phyloP scores from a whole-genome alignment of 2,888 invertebrate genomes.

The Bugulina stolonifera region DNA sequence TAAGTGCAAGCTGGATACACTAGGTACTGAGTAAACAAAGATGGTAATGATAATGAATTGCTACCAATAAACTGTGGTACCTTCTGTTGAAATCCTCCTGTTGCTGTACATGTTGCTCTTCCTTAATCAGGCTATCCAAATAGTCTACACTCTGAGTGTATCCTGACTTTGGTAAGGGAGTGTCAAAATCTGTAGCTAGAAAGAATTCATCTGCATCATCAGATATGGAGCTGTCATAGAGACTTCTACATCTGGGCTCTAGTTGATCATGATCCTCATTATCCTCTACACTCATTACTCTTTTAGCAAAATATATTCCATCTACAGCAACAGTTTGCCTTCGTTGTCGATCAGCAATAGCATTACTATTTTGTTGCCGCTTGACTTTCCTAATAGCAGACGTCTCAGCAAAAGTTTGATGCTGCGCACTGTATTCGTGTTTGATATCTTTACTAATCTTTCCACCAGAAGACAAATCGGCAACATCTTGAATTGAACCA shows the following conservation, averaged over 20 bases:
- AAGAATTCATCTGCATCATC: constrained; percentile 3
- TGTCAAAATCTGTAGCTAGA: constrained; percentile 12
- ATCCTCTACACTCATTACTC: constrained; percentile 21
- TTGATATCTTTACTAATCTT: background rate
- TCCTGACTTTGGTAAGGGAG: background rate
- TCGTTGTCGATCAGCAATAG: background rate
- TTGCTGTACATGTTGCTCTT: background rate
- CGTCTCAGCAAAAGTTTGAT: background rate
- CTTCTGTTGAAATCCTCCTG: too few relatives aligned
- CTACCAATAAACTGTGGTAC: too few relatives aligned
- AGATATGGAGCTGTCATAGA: background rate
- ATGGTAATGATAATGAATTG: too few relatives aligned
- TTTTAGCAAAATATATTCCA: constrained; percentile 3
- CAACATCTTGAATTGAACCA: background rate
- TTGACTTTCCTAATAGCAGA: background rate
- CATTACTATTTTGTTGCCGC: background rate
- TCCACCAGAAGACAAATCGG: background rate
- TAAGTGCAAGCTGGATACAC: too few relatives aligned
- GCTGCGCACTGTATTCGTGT: background rate
- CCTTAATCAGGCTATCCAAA: background rate
- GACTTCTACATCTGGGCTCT: too few relatives aligned
- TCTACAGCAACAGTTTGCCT: constrained; percentile 14
- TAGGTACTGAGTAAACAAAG: too few relatives aligned
- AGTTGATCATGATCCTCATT: background rate
- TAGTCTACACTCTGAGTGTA: constrained; percentile 17